phyloP scores from a whole-genome alignment of 2,888 invertebrate genomes.

The Syritta pipiens region DNA sequence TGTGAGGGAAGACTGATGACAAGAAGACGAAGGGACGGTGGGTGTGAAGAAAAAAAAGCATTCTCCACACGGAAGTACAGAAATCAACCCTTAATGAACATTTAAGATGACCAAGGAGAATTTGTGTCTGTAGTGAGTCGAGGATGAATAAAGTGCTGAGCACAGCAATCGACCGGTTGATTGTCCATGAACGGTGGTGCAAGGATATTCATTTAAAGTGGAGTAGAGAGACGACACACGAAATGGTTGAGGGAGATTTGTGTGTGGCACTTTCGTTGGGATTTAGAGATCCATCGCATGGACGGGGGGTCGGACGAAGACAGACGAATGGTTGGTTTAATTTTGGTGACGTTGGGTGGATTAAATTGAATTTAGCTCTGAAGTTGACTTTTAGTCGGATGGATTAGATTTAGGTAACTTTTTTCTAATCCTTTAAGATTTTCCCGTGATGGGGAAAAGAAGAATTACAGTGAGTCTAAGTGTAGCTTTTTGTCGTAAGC shows the following conservation, averaged over 20 bases:
- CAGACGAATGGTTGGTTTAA: conserved; percentile 18
- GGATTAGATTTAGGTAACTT: conserved; percentile 1
- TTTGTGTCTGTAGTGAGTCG: conserved; percentile 20
- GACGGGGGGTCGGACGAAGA: neutral
- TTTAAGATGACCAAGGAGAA: conserved; percentile 63
- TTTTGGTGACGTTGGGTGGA: conserved; percentile 33
- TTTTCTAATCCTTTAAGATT: neutral
- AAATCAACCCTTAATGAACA: conserved; percentile 68
- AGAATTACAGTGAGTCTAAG: too few species aligned
- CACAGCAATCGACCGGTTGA: conserved; percentile 63
- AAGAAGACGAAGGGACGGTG: conserved; percentile 37
- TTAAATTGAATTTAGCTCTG: conserved; percentile 49
- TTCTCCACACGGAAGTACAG: conserved; percentile 43
- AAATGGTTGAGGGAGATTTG: conserved; percentile 13
- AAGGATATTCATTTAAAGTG: conserved; percentile 39
- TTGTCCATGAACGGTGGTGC: conserved; percentile 61
- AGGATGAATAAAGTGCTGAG: conserved; percentile 64
- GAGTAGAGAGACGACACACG: neutral
- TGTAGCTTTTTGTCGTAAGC: too few species aligned
- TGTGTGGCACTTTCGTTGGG: conserved; percentile 21
- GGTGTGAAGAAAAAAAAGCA: neutral
- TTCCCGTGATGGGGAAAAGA: too few species aligned
- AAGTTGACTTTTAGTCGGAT: conserved; percentile 32
- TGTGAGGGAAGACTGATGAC: conserved; percentile 55
- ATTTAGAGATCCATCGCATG: neutral